Percentiles rank a stretch among this genome's conserved stretches.
These are phyloP conservation scores for Blastobasis adustella DNA, from an alignment of 2,888 invertebrate genomes.

Conservation along the genomic window DNA sequence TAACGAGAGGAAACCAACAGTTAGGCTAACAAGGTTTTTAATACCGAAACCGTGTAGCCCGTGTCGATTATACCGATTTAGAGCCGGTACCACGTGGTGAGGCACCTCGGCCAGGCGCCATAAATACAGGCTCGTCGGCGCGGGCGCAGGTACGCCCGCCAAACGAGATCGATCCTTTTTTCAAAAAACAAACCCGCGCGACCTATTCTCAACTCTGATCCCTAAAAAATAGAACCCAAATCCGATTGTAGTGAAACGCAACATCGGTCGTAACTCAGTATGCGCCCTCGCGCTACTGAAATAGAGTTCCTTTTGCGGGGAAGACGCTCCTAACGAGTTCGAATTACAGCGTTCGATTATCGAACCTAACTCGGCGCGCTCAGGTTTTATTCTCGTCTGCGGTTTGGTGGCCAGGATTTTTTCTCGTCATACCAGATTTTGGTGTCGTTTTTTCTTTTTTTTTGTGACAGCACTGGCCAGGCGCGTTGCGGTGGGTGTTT, in stretches of 20 bases:
- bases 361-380: slow-evolving; percentile 20
- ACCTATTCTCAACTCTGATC: background rate
- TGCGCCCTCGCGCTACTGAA: slow-evolving; percentile 68
- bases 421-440: slow-evolving; percentile 67
- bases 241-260: slow-evolving; percentile 21
- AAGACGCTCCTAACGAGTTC: slow-evolving; percentile 31
- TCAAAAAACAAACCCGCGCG: slow-evolving; percentile 35
- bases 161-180: slow-evolving; percentile 69
- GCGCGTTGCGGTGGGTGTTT: slow-evolving; percentile 66
- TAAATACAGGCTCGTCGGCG: slow-evolving; percentile 72
- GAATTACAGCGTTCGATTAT: slow-evolving; percentile 17
- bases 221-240: slow-evolving; percentile 28
- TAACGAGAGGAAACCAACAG: slow-evolving; percentile 61
- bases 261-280: slow-evolving; percentile 63
- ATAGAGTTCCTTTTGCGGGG: slow-evolving; percentile 69
- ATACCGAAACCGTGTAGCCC: slow-evolving; percentile 32
- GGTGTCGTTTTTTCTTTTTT: slow-evolving; percentile 56
- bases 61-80: too few relatives aligned
- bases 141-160: slow-evolving; percentile 70
- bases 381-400: slow-evolving; percentile 35
- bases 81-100: slow-evolving; percentile 43
- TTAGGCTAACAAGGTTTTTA: slow-evolving; percentile 67
- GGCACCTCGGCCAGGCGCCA: slow-evolving; percentile 58
- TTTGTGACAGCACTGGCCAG: slow-evolving; percentile 61
- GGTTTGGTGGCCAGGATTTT: slow-evolving; percentile 32